These are phyloP conservation scores for Musca domestica DNA, from an alignment of 1,140 invertebrate genomes.

Conservation along the genomic window DNA sequence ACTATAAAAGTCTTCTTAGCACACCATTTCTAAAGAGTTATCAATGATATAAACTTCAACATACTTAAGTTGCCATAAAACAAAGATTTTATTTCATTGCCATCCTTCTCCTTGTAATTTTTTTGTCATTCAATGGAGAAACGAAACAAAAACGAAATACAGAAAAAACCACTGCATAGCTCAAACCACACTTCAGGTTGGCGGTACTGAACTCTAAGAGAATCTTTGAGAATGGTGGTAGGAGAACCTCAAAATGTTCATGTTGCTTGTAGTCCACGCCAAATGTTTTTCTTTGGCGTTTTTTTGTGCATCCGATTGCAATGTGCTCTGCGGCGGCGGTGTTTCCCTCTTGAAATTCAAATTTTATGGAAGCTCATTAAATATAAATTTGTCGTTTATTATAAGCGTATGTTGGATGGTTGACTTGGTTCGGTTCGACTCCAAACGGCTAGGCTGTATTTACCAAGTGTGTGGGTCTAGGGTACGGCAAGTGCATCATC, in stretches of 20 bases:
- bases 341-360: constrained; percentile 51
- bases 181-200: no score
- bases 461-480: no score
- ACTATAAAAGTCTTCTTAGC: constrained; percentile 6
- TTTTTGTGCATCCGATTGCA: no score
- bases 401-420: neutral
- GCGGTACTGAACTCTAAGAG: no score
- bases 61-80: constrained; percentile 53
- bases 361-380: constrained; percentile 55
- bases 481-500: constrained; percentile 6
- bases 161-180: no score
- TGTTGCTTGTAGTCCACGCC: no score
- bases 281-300: no score
- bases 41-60: constrained; percentile 29
- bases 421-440: no score
- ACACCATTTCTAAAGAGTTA: constrained; percentile 12
- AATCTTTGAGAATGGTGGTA: no score
- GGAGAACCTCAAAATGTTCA: no score
- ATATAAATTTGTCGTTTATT: constrained; percentile 54
- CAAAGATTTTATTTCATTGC: constrained; percentile 44
- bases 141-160: no score
- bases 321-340: constrained; percentile 18
- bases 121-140: neutral
- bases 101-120: neutral
- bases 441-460: no score